Percentiles rank a stretch among this genome's conserved stretches.
phyloP scores from a whole-genome alignment of 92 coral and sea anemone species.

The Epizoanthus illoricatus region DNA sequence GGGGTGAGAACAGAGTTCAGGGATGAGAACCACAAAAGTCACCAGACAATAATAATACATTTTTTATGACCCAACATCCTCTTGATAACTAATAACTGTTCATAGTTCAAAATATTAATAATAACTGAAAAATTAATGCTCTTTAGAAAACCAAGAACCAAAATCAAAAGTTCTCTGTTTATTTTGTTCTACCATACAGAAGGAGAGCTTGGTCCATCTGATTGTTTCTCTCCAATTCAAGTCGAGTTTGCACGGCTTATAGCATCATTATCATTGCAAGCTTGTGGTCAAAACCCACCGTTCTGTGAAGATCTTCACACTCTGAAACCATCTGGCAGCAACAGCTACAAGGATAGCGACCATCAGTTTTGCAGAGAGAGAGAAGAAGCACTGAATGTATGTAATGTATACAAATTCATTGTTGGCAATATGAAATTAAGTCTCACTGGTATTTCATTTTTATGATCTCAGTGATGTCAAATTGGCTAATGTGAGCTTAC shows the following conservation, averaged over 20 bases:
- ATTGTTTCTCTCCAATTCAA: neutral
- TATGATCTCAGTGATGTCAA: too few relatives aligned
- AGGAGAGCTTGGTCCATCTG: slow-evolving; percentile 1
- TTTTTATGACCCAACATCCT: too few relatives aligned
- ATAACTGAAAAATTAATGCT: too few relatives aligned
- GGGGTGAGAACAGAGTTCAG: too few relatives aligned
- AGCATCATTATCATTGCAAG: slow-evolving; percentile 49
- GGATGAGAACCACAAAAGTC: too few relatives aligned
- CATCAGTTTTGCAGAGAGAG: slow-evolving; percentile 31
- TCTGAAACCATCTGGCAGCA: neutral
- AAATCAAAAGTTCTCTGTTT: too few relatives aligned
- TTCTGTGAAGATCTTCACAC: slow-evolving; percentile 46
- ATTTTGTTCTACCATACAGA: neutral
- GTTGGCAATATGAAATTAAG: neutral
- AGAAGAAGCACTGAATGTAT: slow-evolving; percentile 15
- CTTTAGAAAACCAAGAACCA: too few relatives aligned
- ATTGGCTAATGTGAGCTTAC: too few relatives aligned
- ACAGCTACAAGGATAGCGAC: neutral
- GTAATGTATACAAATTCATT: neutral
- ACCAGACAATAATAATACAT: too few relatives aligned
- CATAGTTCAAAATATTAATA: too few relatives aligned
- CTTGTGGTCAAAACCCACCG: slow-evolving; percentile 34
- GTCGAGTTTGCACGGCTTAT: slow-evolving; percentile 27
- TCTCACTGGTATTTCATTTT: too few relatives aligned
- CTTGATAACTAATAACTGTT: too few relatives aligned